Evolutionary conservation across 2,888 invertebrate species (phyloP), one percentile per base, ranked within the genome.

Genomic region (Archaeoteleia sp.): DNA sequence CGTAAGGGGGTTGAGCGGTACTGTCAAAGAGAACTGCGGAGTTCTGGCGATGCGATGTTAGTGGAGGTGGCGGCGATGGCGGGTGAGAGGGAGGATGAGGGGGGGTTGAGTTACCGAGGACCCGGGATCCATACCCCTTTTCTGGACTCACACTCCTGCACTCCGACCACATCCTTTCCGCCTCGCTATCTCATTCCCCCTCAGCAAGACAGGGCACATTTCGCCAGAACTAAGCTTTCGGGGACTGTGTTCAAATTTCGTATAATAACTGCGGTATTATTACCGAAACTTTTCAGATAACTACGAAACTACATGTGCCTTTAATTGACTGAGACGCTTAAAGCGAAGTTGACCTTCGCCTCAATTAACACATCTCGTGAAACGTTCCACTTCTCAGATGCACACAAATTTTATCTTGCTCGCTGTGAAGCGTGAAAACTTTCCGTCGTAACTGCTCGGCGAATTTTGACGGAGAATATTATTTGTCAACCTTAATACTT

Each of bases 111-210:
- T 76, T 79, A 78, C 80, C 75, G 79, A 78, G 79, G 79, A 79
- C 78, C 79, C 80, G 78, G 76, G 78, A 78, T 81, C 79, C 80
- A 80, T 82, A 82, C 82, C 82, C 82, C 82, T 81, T 81, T 82
- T 81, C 82, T 80, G 79, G 79, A 80, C 82, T 81, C 81, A 77
- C 79, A 80, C 82, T 78, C 79, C 75, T 73, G 77, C 76, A 78
- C 77, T 78, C 78, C 74, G 69, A 71, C 73, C 76, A 76, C 71
- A 69, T 68, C 70, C 67, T 70, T 68, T 67, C 68, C 71, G 57
- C 45, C 69, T 66, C 66, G 51, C 69, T 68, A 57, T 65, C 72
- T 71, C 75, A 46, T 51, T 15, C 65, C 49, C 62, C 62, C 63
- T 43, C 37, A 1, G 20, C 30, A 9, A 25, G 51, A 27, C 54